These are phyloP conservation scores for Polyommatus iphigenia DNA, from an alignment of 2,888 invertebrate species.

Conservation along the genomic window DNA sequence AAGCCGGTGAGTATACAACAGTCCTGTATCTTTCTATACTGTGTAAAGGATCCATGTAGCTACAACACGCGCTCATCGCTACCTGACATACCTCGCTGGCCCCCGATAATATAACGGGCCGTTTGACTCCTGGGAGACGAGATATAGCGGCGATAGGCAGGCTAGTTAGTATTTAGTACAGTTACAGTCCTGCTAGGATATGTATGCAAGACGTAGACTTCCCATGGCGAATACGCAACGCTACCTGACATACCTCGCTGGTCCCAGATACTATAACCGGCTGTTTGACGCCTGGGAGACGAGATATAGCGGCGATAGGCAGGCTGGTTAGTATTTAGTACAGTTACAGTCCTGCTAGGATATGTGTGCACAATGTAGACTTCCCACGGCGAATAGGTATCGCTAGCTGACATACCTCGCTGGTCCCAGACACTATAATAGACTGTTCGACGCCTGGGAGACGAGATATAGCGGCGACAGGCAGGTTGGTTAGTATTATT, in stretches of 20 bases:
- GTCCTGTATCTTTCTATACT: too few relatives aligned
- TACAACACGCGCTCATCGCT: constrained; percentile 74
- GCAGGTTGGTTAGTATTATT: constrained; percentile 59
- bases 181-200: too few relatives aligned
- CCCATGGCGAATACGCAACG: constrained; percentile 47
- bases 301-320: constrained; percentile 85
- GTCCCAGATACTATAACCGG: constrained; percentile 94
- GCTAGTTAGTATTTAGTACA: constrained; percentile 31
- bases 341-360: too few relatives aligned
- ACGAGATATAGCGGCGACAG: constrained; percentile 84
- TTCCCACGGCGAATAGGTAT: constrained; percentile 87
- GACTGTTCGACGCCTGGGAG: constrained; percentile 96
- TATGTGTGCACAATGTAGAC: too few relatives aligned
- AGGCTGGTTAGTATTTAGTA: constrained; percentile 33
- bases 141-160: constrained; percentile 85
- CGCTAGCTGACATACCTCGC: constrained; percentile 91
- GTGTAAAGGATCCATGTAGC: too few relatives aligned
- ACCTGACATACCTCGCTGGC: constrained; percentile 89
- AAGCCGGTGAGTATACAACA: constrained; percentile 33
- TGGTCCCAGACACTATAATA: constrained; percentile 93
- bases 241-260: constrained; percentile 91
- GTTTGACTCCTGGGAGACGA: constrained; percentile 94
- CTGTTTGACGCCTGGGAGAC: constrained; percentile 96
- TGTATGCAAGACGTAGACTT: too few relatives aligned
- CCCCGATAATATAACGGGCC: constrained; percentile 96